phyloP scores from a whole-genome alignment of 2,797 vertebrate species.

The Sebastes kiyomatsui region DNA sequence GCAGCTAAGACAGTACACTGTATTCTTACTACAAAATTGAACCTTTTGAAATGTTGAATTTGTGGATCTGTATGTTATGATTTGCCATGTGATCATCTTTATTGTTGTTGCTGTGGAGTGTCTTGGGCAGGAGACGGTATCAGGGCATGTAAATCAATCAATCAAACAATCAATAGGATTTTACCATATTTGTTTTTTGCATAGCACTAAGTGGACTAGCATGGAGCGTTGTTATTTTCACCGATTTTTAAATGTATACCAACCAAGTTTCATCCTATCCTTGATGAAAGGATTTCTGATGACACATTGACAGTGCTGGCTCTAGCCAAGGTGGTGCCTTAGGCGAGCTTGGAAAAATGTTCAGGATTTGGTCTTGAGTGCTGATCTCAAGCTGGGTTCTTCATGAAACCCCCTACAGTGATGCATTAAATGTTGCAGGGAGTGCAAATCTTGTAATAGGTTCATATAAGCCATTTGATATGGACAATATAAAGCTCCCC shows the following conservation, averaged over 20 bases:
- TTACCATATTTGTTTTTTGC: background rate
- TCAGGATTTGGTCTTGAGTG: conserved; percentile 16
- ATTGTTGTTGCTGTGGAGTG: background rate
- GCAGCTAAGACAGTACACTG: background rate
- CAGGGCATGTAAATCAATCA: background rate
- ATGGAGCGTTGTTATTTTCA: background rate
- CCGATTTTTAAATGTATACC: background rate
- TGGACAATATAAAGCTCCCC: background rate
- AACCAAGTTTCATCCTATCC: background rate
- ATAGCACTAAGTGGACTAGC: background rate
- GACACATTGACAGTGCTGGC: background rate
- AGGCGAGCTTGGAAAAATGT: conserved; percentile 3
- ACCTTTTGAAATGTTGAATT: background rate
- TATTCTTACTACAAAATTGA: background rate
- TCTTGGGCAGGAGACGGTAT: background rate
- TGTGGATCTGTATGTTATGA: background rate
- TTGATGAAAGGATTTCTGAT: conserved; percentile 2
- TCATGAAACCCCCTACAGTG: conserved; percentile 25
- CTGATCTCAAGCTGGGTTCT: conserved; percentile 17
- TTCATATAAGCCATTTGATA: conserved; percentile 6
- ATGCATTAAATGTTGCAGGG: background rate
- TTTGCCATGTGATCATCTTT: background rate
- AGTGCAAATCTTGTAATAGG: conserved; percentile 3
- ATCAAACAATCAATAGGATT: background rate
- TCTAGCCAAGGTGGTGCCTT: background rate